Conservation (phyloP, 2,113 vertebrate genomes). For the Oostethus manadensis region DNA sequence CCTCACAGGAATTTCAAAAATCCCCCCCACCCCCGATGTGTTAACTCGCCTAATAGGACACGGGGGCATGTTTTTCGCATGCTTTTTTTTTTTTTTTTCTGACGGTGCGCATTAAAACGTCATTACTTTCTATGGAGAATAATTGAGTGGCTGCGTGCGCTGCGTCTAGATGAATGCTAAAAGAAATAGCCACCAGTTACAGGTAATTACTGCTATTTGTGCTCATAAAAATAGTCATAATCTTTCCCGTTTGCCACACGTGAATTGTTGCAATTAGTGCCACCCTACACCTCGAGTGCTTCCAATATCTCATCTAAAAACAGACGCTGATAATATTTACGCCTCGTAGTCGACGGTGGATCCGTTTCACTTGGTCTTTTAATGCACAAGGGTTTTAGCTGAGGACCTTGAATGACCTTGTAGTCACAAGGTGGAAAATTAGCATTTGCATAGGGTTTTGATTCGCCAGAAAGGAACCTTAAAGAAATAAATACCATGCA, state of each 20-base stretch:
- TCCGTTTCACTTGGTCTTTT: neutral
- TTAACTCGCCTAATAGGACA: neutral
- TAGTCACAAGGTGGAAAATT: neutral
- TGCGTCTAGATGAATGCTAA: constrained; percentile 7
- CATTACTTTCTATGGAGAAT: neutral
- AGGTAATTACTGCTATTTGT: constrained; percentile 30
- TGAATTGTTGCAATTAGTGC: constrained; percentile 13
- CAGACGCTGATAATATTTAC: constrained; percentile 3
- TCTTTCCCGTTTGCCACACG: constrained; percentile 27
- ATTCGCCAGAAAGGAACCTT: constrained; percentile 17
- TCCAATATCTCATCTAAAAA: neutral
- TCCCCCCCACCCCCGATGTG: too few relatives aligned
- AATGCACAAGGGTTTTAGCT: neutral
- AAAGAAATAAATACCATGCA: neutral
- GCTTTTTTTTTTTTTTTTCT: neutral
- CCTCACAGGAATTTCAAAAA: neutral
- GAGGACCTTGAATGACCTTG: neutral
- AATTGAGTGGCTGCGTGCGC: constrained; percentile 7
- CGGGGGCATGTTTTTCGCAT: neutral
- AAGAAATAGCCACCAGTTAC: constrained; percentile 20
- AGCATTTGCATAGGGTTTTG: too few relatives aligned
- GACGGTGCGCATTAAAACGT: neutral
- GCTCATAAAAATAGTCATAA: constrained; percentile 32
- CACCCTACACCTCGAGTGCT: neutral
- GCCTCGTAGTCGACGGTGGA: constrained; percentile 1